Evolutionary conservation across 1,140 invertebrate species (phyloP).

Genomic region (Scylla paramamosain): DNA sequence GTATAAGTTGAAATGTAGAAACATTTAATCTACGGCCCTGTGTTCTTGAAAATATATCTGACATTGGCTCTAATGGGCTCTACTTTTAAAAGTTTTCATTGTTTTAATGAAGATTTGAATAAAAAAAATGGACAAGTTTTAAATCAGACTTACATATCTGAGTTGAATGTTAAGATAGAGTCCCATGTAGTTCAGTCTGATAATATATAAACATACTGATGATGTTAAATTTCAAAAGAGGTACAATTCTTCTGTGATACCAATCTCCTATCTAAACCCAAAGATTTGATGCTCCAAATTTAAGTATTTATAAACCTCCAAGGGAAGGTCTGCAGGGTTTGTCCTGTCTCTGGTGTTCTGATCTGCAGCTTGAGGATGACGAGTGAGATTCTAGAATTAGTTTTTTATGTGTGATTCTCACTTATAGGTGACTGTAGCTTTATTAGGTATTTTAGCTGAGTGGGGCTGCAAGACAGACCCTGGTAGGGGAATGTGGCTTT

Average conservation of each 20-base stretch:
- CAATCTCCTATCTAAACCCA: not conserved
- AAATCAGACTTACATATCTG: too few relatives aligned
- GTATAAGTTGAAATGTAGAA: too few relatives aligned
- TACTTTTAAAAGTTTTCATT: too few relatives aligned
- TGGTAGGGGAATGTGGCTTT: not conserved
- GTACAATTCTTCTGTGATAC: conserved; percentile 1
- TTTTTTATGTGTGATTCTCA: conserved; percentile 41
- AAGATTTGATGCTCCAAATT: not conserved
- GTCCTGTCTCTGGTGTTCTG: conserved; percentile 31
- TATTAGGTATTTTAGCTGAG: not conserved
- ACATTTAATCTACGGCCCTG: too few relatives aligned
- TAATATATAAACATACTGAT: too few relatives aligned
- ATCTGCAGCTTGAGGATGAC: not conserved
- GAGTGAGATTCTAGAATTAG: conserved; percentile 40
- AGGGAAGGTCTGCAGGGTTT: not conserved
- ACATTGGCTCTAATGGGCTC: too few relatives aligned
- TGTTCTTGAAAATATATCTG: too few relatives aligned
- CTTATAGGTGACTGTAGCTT: conserved; percentile 29
- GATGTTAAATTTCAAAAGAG: too few relatives aligned
- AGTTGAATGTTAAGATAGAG: too few relatives aligned
- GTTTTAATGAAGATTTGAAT: too few relatives aligned
- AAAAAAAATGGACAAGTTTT: too few relatives aligned
- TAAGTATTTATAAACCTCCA: not conserved
- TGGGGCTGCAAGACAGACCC: not conserved
- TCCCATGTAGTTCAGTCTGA: too few relatives aligned